A percentile compares a stretch with the other conserved stretches of the same genome.
Conservation (phyloP, 2,888 invertebrate genomes). For the Lasioglossum pauxillum region DNA sequence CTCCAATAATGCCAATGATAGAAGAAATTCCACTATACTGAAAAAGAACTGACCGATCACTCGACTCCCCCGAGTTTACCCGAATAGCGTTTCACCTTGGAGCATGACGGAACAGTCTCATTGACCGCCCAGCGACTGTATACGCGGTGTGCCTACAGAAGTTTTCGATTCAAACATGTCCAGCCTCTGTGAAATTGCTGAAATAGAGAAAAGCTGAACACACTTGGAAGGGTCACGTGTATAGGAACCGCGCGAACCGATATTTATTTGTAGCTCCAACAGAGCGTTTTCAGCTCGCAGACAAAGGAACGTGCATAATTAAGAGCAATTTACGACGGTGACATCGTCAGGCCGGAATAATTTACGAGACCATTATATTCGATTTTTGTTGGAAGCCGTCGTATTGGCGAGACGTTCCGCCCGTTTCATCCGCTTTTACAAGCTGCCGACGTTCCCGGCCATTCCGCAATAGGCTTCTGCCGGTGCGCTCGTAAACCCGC, state of each 20-base stretch:
- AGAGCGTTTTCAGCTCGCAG: not conserved
- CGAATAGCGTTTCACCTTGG: too few relatives aligned
- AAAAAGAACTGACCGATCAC: too few relatives aligned
- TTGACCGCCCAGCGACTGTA: too few relatives aligned
- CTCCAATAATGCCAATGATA: not conserved
- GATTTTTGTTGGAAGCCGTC: conserved; percentile 68
- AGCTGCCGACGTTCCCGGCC: conserved; percentile 54
- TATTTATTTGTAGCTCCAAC: conserved; percentile 9
- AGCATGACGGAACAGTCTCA: too few relatives aligned
- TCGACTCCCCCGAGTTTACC: too few relatives aligned
- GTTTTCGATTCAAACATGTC: too few relatives aligned
- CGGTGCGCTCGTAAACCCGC: conserved; percentile 42
- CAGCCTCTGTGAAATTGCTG: too few relatives aligned
- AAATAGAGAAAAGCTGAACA: too few relatives aligned
- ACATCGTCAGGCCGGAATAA: conserved; percentile 68
- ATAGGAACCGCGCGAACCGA: not conserved
- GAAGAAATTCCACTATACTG: too few relatives aligned
- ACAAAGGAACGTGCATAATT: conserved; percentile 42
- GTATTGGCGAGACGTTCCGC: conserved; percentile 8
- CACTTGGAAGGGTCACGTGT: not conserved
- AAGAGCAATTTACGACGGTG: conserved; percentile 63
- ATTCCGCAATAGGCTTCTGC: conserved; percentile 34
- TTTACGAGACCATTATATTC: conserved; percentile 76
- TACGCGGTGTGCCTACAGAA: too few relatives aligned
- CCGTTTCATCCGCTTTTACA: conserved; percentile 66